These are phyloP conservation scores for Arctia plantaginis DNA, from an alignment of 2,888 invertebrate species.

Conservation along the genomic window DNA sequence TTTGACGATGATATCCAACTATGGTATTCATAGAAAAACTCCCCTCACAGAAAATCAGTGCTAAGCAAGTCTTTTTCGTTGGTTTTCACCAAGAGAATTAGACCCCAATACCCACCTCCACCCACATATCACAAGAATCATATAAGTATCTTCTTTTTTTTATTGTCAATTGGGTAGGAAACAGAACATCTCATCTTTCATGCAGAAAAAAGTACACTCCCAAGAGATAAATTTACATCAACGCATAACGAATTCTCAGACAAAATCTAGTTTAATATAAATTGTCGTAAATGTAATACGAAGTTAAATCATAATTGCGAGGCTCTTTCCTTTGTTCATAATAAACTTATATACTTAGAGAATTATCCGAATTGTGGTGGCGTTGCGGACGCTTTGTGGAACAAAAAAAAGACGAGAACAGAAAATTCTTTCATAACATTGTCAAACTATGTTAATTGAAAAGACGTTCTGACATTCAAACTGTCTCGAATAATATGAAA, in stretches of 20 bases:
- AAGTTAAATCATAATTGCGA: background rate
- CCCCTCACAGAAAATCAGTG: no score
- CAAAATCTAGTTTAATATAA: background rate
- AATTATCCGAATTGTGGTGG: constrained; percentile 7
- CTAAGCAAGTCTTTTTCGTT: no score
- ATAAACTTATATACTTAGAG: background rate
- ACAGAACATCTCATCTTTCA: background rate
- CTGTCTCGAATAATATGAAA: constrained; percentile 36
- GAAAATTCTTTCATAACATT: constrained; percentile 35
- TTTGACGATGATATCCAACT: no score
- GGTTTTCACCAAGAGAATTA: background rate
- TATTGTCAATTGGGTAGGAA: background rate
- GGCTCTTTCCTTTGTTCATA: background rate
- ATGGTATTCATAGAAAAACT: no score
- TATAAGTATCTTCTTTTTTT: background rate
- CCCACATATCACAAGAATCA: background rate
- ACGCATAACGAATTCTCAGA: background rate
- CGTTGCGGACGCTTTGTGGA: background rate
- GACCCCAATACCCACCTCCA: no score
- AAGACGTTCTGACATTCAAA: constrained; percentile 45
- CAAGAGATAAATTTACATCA: background rate
- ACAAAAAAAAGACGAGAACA: constrained; percentile 33
- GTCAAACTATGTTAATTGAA: constrained; percentile 48
- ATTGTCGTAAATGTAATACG: background rate
- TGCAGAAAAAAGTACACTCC: background rate